Evolutionary conservation across 2,888 invertebrate genomes (phyloP), one percentile per base, ranked within the genome.

Genomic region (Gisinianus flammeolus): DNA sequence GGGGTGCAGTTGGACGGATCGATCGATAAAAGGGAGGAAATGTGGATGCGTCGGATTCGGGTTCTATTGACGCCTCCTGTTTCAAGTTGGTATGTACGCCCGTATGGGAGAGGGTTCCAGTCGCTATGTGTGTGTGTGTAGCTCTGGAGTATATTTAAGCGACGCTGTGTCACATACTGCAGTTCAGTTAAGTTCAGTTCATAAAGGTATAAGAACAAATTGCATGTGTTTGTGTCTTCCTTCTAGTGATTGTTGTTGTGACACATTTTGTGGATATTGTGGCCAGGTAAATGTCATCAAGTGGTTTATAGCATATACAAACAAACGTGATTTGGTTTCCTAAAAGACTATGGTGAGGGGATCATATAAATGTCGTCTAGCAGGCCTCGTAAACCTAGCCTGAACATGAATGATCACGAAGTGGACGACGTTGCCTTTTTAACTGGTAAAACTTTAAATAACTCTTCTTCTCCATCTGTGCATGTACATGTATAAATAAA

Each of bases 371-470:
- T 83, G 83, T 81, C 83, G 77, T 78, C 82, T 67, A 68, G 72
- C 68, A 84, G 80, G 79, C 78, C 78, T 58, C 70, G 79, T 79
- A 80, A 82, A 80, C 80, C 80, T 79, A 82, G 79, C 79, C 79
- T 82, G 56, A 85, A 80, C 79, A 93, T 95, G 94, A 94, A 93
- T 88, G 95, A 95, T 87, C 94, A 94, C 87, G 95, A 95, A 89
- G 91, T 95, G 87, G 95, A 95, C 87, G 95, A 95, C 90, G 94
- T 95, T 86, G 95, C 95, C 81, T 95, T 95, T 89, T 90, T 95
- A 88, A 95, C 95, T 89, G 95, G 94, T 93, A 85, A 88, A 58
- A 24, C 28, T 8, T 26, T 28, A 64, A 26, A n/a, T 24, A 30
- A 64, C 26, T 64, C 12, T 64, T 64, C 12, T 19, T 24, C n/a